phyloP scores from a whole-genome alignment of 2,113 vertebrate genomes.

The Hepsetus odoe region DNA sequence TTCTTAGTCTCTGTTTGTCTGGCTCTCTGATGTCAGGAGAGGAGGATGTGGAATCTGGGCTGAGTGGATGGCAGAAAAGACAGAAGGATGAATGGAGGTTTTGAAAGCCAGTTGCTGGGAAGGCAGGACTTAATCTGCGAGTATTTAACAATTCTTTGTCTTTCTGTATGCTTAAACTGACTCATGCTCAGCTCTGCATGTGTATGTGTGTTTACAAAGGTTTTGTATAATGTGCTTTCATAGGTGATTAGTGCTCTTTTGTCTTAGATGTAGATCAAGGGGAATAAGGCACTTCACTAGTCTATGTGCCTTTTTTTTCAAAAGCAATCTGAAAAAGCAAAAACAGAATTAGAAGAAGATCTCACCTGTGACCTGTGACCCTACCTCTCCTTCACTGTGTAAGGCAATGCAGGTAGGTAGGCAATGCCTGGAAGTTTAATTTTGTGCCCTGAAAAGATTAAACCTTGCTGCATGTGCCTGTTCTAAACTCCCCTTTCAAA shows the following conservation, averaged over 20 bases:
- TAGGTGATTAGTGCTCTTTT: conserved; percentile 15
- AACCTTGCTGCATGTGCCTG: too few species aligned
- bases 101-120: conserved; percentile 66
- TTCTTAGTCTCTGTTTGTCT: conserved; percentile 41
- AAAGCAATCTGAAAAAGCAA: too few species aligned
- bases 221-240: not conserved
- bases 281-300: too few species aligned
- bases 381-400: too few species aligned
- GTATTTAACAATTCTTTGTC: conserved; percentile 66
- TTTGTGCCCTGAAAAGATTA: too few species aligned
- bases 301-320: too few species aligned
- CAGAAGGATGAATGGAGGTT: conserved; percentile 41
- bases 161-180: conserved; percentile 48
- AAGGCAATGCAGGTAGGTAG: too few species aligned
- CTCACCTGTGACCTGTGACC: too few species aligned
- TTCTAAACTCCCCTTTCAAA: too few species aligned
- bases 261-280: conserved; percentile 27
- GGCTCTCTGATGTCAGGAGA: conserved; percentile 47
- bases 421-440: too few species aligned
- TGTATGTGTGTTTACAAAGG: not conserved
- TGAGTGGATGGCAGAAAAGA: conserved; percentile 23
- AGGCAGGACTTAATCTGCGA: conserved; percentile 62
- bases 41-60: conserved; percentile 23
- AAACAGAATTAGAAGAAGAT: too few species aligned
- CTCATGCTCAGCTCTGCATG: conserved; percentile 26